Evolutionary conservation across 2,113 vertebrate genomes (phyloP).

Genomic region (Rhabdomys dilectus): DNA sequence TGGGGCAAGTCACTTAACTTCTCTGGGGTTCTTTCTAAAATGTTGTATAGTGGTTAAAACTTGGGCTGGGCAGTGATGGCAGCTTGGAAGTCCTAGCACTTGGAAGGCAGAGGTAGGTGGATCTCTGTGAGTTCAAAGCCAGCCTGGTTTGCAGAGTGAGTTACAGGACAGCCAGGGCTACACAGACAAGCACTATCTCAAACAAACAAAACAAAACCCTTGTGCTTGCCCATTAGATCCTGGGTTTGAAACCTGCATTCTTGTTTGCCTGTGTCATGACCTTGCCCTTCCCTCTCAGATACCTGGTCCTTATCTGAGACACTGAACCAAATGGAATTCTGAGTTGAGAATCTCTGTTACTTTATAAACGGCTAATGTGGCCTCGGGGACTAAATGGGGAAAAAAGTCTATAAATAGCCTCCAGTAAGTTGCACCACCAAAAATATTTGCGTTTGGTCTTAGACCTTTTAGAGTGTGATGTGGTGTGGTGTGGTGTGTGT

Average conservation of each 20-base stretch:
- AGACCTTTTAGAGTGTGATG: not conserved
- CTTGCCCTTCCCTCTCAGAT: not conserved
- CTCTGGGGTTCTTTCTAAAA: conserved; percentile 47
- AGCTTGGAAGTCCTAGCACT: too few species aligned
- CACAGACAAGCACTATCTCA: not conserved
- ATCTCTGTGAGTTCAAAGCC: not conserved
- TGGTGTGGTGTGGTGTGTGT: too few species aligned
- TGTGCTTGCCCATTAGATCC: not conserved
- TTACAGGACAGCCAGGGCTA: not conserved
- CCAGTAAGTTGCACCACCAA: not conserved
- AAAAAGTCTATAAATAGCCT: not conserved
- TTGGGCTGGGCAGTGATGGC: not conserved
- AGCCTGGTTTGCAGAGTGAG: not conserved
- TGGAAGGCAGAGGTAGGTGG: not conserved
- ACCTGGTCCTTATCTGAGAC: not conserved
- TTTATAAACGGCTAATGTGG: not conserved
- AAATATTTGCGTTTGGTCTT: not conserved
- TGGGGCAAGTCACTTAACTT: not conserved
- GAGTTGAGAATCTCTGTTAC: not conserved
- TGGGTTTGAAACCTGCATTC: not conserved
- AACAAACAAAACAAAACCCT: not conserved
- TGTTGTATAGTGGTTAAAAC: not conserved
- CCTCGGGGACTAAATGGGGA: not conserved
- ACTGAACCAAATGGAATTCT: not conserved
- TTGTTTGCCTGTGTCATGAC: not conserved